Base-by-base conservation (phyloP, 92 coral and sea anemone genomes). In the Meandrina meandrites region DNA sequence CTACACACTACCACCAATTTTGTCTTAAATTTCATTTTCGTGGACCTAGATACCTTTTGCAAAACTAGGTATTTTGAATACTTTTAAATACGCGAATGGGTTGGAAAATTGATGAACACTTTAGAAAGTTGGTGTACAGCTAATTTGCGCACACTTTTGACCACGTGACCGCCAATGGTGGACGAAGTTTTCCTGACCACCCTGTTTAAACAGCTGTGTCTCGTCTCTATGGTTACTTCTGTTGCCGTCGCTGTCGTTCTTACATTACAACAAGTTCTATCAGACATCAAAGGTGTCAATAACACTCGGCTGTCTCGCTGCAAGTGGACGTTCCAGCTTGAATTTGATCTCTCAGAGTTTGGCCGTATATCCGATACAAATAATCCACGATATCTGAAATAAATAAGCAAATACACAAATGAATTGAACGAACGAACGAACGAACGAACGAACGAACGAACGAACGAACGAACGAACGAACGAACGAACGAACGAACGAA, bases 321-420 rank as follows among this genome's bases (percentile, higher is more conserved):
- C n/a, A n/a, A 6, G 10, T 70, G 30, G 48, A 21, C 42, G 45
- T 5, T 12, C n/a, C 75, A 16, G 24, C 22, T 56, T 32, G 37
- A 48, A 15, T 30, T 14, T 53, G 18, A 6, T 56, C 48, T 32
- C 34, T 34, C 70, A 34, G 5, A 3, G 64, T 40, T 45, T 28
- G 28, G 54, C n/a, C 82, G 19, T 75, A 84, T 1, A 48, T 36
- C 1, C 62, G 81, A 76, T 58, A 76, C 37, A 84, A 58, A 84
- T 75, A 40, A 32, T 84, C 82, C 42, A 84, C 30, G 32, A 57
- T n/a, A 30, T 60, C 88, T 84, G 54, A 62, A 58, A n/a, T 17
- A 40, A 40, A 6, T 1, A 27, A 58, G 0, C 0, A 75, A 18
- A 9, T 14, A 40, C 48, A 34, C 10, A 64, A 21, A 64, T 5